Base-by-base conservation (phyloP, 2,888 invertebrate genomes). In the Homarus gammarus region DNA sequence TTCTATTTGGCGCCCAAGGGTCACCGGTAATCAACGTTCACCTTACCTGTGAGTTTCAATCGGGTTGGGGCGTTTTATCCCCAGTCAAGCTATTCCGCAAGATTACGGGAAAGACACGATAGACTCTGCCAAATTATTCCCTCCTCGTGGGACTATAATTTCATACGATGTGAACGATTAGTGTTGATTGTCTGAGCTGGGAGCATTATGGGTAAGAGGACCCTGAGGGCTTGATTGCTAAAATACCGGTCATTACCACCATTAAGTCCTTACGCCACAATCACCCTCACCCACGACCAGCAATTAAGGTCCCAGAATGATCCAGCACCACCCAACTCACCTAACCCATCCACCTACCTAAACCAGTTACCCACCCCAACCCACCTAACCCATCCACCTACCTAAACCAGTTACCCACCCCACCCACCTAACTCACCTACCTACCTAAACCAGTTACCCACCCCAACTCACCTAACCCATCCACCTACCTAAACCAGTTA, bases 1-100 rank as follows among this genome's bases (percentile, higher is more conserved):
- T 82, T 82, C 70, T 82, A 82, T 82, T 82, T 82, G 82, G 82
- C 82, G 82, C 82, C 82, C 82, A 82, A 49, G 70, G 82, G 70
- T 70, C 82, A 70, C 82, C 70, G 82, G 44, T 49, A 40, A 27
- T 44, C 49, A 44, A 44, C 82, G 70, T 33, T 82, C 82, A 49
- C 68, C 27, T 27, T 49, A 68, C 82, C 82, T 70, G 49, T 38
- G 70, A 40, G 27, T 82, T 82, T 82, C 82, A 82, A 68, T 82
- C 82, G 40, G n/a, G 40, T 64, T 70, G 49, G 61, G 64, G 31
- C 31, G 49, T 18, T n/a, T 44, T n/a, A n/a, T 27, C 70, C 1
- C 49, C 68, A 22, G 12, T 22, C 64, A 12, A 15, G 49, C 10
- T 27, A n/a, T n/a, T 31, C 82, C 82, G 49, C 82, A 44, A 82